Base-by-base conservation (phyloP, 2,888 invertebrate genomes). In the Mimumesa dahlbomi region DNA sequence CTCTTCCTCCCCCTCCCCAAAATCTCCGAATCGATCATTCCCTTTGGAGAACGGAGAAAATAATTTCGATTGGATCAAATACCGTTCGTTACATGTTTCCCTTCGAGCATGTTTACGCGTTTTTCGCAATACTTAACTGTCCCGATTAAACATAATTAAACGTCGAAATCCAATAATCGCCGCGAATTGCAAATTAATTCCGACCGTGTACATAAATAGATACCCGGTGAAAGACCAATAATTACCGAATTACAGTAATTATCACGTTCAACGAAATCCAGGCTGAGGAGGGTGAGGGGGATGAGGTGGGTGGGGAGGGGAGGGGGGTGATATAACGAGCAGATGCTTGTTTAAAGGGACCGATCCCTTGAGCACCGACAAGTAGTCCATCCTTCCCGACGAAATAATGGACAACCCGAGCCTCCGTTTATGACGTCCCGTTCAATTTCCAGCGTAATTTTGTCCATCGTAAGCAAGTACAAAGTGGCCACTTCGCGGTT, bases 201-300 rank as follows among this genome's bases (percentile, higher is more conserved):
- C 34, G 11, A 11, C 9, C 34, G 34, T n/a, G n/a, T n/a, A n/a
- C 3, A 7, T 34, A n/a, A 34, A 34, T 34, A n/a, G n/a, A n/a
- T n/a, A 4, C 3, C n/a, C 34, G 34, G n/a, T 34, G 34, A 34
- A 34, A 34, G n/a, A 34, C 34, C 9, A 34, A 31, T 21, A 42
- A 52, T 18, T 22, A 25, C 31, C 14, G 31, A 52, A 65, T 52
- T 64, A 40, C 38, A 29, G 38, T 38, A 52, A 64, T 64, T 46
- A 16, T 29, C 7, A 9, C 18, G 0, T 3, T 0, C 5, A 9
- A 1, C 11, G 43, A 16, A 45, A 50, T 50, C 36, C 7, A 11
- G 7, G 9, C 29, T n/a, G n/a, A n/a, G n/a, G n/a, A n/a, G n/a
- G n/a, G n/a, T n/a, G n/a, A n/a, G n/a, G n/a, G n/a, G n/a, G n/a